Conservation (phyloP, 1,140 invertebrate species). For the Drosophila paulistorum region DNA sequence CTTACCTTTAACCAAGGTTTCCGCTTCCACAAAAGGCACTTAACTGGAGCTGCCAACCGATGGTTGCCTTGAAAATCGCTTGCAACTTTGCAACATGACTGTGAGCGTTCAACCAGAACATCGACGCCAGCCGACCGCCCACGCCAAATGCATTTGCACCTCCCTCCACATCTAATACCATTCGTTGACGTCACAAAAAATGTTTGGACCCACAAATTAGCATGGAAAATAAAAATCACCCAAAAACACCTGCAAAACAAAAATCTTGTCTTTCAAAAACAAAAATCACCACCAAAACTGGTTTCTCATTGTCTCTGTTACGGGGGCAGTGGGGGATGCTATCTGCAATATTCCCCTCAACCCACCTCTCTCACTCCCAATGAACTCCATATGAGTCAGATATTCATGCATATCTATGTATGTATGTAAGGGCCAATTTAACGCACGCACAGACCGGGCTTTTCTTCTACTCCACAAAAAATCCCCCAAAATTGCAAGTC, state of each 20-base stretch:
- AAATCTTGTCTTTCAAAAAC: conserved; percentile 20
- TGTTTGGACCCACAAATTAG: conserved; percentile 20
- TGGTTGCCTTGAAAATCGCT: conserved; percentile 41
- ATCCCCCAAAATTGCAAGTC: conserved; percentile 38
- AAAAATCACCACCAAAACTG: conserved; percentile 49
- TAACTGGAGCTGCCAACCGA: conserved; percentile 50
- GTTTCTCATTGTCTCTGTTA: conserved; percentile 40
- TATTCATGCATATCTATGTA: neutral
- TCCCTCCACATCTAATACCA: conserved; percentile 5
- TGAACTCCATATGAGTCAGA: conserved; percentile 7
- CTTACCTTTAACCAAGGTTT: conserved; percentile 38
- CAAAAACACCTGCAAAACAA: conserved; percentile 50
- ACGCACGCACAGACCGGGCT: conserved; percentile 27
- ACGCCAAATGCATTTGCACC: neutral
- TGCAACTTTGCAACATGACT: conserved; percentile 20
- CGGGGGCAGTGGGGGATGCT: conserved; percentile 37
- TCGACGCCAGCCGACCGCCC: conserved; percentile 15
- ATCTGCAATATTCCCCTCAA: conserved; percentile 24
- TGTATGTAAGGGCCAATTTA: conserved; percentile 41
- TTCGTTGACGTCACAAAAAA: conserved; percentile 31
- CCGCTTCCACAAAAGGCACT: conserved; percentile 42
- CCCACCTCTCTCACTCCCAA: neutral
- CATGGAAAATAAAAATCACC: conserved; percentile 35
- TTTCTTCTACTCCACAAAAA: conserved; percentile 43
- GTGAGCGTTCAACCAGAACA: conserved; percentile 54